Base-by-base conservation (phyloP, 2,888 invertebrate species). In the Macaria liturata region DNA sequence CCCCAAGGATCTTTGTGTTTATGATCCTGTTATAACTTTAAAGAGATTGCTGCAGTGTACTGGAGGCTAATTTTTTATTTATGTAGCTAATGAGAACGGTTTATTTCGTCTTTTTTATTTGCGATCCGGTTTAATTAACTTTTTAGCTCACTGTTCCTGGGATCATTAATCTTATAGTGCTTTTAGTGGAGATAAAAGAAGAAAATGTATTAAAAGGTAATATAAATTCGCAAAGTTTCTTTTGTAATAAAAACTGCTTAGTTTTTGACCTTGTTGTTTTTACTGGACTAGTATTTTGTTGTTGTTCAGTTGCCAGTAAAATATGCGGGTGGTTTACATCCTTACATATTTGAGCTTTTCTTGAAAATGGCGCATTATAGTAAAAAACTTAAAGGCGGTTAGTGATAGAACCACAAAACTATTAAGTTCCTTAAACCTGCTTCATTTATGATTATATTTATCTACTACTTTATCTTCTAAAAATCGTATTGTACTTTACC, bases 11-110 rank as follows among this genome's bases (percentile, higher is more conserved):
- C 81, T 81, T 80, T 81, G 80, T 81, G 84, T 84, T 88, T 88
- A 88, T 83, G 84, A 84, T 83, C 81, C 81, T 83, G 81, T 84
- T 86, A 81, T 82, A 86, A 85, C 78, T 86, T 88, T 84, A 83
- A 83, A 81, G 80, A 82, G 79, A 80, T 83, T 80, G 78, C 79
- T 75, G 74, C 73, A 69, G 65, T 69, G 67, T 72, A 66, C 68
- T 67, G 59, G 65, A 65, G 60, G 75, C 70, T 68, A 67, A 70
- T 74, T 76, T 70, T 75, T 75, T 75, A 74, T 78, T 71, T 65
- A 64, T 61, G 59, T 61, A 53, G 57, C 59, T 72, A 68, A 74
- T 72, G 64, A 73, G 68, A 67, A 72, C 73, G 62, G 65, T 62
- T 67, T 50, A 39, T 54, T 59, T 68, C 60, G 64, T 63, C 64